These are phyloP conservation scores for Pycnonotus jocosus DNA, from an alignment of 2,113 vertebrate genomes.

Conservation along the genomic window DNA sequence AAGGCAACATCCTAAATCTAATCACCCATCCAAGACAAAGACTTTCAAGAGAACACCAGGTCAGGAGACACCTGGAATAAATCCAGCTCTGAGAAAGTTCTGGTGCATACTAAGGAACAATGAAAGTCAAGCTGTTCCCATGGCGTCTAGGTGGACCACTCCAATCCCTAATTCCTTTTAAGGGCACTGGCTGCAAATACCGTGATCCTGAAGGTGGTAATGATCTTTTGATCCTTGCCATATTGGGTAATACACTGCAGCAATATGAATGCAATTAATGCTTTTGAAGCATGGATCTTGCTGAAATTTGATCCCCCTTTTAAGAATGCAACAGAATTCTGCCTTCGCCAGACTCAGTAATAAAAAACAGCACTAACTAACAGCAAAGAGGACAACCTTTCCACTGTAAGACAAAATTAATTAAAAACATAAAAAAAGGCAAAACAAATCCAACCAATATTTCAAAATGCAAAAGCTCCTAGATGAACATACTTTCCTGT, in stretches of 20 bases:
- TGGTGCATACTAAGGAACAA: not conserved
- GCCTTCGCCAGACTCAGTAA: not conserved
- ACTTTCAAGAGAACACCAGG: conserved; percentile 27
- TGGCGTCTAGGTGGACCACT: not conserved
- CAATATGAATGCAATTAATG: not conserved
- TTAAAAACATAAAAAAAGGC: not conserved
- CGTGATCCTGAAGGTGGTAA: not conserved
- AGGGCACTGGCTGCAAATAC: not conserved
- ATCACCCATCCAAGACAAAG: conserved; percentile 37
- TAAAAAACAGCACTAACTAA: not conserved
- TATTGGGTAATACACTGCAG: not conserved
- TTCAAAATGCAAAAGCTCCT: not conserved
- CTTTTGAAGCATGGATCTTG: not conserved
- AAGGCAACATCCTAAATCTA: conserved; percentile 51
- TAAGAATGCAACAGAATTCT: not conserved
- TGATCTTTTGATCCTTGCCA: not conserved
- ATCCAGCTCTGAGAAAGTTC: not conserved
- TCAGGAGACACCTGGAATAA: not conserved
- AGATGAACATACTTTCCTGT: not conserved
- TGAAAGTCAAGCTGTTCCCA: not conserved
- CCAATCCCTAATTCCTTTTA: not conserved
- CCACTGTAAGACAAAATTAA: not conserved
- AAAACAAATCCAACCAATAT: not conserved
- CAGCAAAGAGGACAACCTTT: not conserved
- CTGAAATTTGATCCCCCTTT: not conserved